These are phyloP conservation scores for Leptinotarsa defecta DNA, from an alignment of 1,140 invertebrate species.

Conservation along the genomic window DNA sequence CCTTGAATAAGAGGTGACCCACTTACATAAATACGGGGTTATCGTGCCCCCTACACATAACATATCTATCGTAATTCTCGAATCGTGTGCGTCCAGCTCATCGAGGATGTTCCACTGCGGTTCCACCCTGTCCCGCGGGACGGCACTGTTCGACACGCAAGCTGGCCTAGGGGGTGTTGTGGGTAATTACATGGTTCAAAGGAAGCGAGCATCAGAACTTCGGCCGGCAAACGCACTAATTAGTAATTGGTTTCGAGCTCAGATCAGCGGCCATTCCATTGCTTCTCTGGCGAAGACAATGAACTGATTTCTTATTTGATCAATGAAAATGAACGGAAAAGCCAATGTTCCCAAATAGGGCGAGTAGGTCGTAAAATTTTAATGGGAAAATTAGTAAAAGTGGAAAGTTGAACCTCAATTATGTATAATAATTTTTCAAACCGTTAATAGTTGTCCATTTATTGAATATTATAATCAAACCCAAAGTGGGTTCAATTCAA, in stretches of 20 bases:
- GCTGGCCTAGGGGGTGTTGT: not conserved
- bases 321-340: too few relatives aligned
- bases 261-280: not conserved
- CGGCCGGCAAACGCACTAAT: conserved; percentile 3
- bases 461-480: too few relatives aligned
- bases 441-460: too few relatives aligned
- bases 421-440: too few relatives aligned
- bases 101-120: not conserved
- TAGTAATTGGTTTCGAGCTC: not conserved
- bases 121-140: conserved; percentile 1
- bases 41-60: too few relatives aligned
- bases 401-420: too few relatives aligned
- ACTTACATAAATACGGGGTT: too few relatives aligned
- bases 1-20: too few relatives aligned
- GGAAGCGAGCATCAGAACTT: conserved; percentile 2
- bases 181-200: conserved; percentile 3
- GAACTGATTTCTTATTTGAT: not conserved
- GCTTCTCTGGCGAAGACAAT: not conserved
- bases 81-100: not conserved
- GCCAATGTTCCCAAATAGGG: too few relatives aligned
- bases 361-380: too few relatives aligned
- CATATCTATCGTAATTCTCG: not conserved
- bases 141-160: not conserved
- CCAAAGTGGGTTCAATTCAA: too few relatives aligned
- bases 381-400: too few relatives aligned